Evolutionary conservation across 2,797 vertebrate genomes (phyloP), one percentile per base, ranked within the genome.

Genomic region (Ptychadena robeensis): DNA sequence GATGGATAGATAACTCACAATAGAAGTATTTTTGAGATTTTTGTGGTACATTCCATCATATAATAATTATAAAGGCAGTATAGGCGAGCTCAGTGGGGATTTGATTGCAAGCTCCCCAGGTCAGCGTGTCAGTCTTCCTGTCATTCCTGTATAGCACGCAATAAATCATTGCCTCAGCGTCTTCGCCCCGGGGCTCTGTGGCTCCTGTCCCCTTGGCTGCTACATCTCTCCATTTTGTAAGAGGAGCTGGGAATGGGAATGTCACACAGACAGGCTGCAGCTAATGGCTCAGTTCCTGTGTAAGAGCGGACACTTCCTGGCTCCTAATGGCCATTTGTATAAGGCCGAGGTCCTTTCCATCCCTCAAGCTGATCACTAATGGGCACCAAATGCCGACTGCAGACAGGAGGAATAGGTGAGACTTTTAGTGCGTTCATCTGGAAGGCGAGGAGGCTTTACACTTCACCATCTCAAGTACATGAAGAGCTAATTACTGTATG

Each of bases 201-300:
- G 71, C 61, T 75, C 65, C 65, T 76, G 53, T 75, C 65, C 61
- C 71, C 59, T 37, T 74, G 27, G 40, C 63, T 61, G 31, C 77
- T 67, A 22, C 57, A 68, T 75, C 53, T 48, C 78, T 64, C 61
- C 68, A 84, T 65, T 80, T 80, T 79, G 82, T 84, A 84, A 84
- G 77, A 75, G 53, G 82, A 85, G 82, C 77, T 48, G 30, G 37
- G 77, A 80, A 78, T 80, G 71, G 80, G 32, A 85, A 64, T 80
- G 64, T 38, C 53, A 59, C 53, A 59, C 68, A 84, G 82, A 80
- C 82, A 80, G 77, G 57, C 71, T 76, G 77, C 27, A 61, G 77
- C 15, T 80, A 85, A 85, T 80, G 72, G 38, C 82, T 80, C 14
- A 85, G 77, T 84, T 84, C 82, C 82, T 84, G 76, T 84, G 77